Evolutionary conservation across 2,797 vertebrate genomes (phyloP).

Genomic region (Hemitrygon akajei): DNA sequence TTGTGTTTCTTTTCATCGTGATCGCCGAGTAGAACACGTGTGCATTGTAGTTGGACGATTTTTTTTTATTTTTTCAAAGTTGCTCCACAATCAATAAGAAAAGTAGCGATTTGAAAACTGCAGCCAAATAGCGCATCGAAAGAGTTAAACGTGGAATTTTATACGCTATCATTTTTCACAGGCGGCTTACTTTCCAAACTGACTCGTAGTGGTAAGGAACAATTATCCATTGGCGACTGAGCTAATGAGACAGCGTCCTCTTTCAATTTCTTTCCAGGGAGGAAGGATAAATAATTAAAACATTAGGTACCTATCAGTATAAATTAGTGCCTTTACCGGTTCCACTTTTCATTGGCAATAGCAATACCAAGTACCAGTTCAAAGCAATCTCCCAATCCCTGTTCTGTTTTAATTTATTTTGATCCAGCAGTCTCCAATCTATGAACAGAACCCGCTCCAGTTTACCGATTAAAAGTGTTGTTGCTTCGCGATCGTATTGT

Average conservation of each 20-base stretch:
- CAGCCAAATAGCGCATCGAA: background rate
- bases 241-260: background rate
- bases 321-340: background rate
- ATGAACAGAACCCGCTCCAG: background rate
- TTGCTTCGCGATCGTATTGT: background rate
- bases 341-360: background rate
- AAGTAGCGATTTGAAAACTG: background rate
- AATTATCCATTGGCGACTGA: background rate
- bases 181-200: constrained; percentile 1
- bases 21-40: background rate
- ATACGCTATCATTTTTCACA: background rate
- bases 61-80: background rate
- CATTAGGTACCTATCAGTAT: background rate
- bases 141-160: constrained; percentile 25
- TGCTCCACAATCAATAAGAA: background rate
- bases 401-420: background rate
- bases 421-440: background rate
- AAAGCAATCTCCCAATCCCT: background rate
- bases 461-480: background rate
- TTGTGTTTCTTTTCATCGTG: background rate
- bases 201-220: constrained; percentile 4
- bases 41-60: background rate
- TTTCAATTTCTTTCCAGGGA: background rate
- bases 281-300: background rate
- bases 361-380: background rate